Conservation (phyloP, 2,113 vertebrate genomes). For the Tupaia chinensis region DNA sequence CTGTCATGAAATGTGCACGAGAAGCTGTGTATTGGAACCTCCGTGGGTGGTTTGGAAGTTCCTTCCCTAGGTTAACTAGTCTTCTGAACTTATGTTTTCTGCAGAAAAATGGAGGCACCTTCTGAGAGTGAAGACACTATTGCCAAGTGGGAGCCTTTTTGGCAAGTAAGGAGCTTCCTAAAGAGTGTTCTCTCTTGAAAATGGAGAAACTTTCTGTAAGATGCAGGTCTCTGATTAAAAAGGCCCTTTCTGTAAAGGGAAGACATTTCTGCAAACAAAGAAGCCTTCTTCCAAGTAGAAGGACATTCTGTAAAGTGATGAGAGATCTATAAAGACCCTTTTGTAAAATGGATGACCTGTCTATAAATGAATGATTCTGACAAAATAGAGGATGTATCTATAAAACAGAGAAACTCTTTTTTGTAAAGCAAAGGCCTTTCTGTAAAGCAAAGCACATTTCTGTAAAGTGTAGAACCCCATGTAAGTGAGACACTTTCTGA, state of each 20-base stretch:
- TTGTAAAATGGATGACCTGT: constrained; percentile 34
- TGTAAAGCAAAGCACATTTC: constrained; percentile 36
- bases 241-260: constrained; percentile 21
- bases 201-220: constrained; percentile 17
- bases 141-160: constrained; percentile 29
- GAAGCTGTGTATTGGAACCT: constrained; percentile 27
- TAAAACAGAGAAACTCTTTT: constrained; percentile 20
- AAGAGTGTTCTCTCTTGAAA: not conserved
- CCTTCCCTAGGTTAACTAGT: not conserved
- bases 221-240: constrained; percentile 5
- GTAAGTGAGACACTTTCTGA: constrained; percentile 17
- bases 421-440: not conserved
- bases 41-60: not conserved
- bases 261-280: constrained; percentile 32
- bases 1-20: constrained; percentile 21
- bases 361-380: constrained; percentile 26
- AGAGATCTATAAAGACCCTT: constrained; percentile 38
- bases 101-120: constrained; percentile 21
- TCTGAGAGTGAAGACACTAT: constrained; percentile 23
- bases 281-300: constrained; percentile 22
- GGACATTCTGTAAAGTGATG: not conserved
- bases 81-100: constrained; percentile 38
- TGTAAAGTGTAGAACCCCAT: not conserved
- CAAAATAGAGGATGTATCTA: not conserved
- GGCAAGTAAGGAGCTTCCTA: constrained; percentile 19